Evolutionary conservation across 2,113 vertebrate genomes (phyloP).

Genomic region (Agelaius tricolor): DNA sequence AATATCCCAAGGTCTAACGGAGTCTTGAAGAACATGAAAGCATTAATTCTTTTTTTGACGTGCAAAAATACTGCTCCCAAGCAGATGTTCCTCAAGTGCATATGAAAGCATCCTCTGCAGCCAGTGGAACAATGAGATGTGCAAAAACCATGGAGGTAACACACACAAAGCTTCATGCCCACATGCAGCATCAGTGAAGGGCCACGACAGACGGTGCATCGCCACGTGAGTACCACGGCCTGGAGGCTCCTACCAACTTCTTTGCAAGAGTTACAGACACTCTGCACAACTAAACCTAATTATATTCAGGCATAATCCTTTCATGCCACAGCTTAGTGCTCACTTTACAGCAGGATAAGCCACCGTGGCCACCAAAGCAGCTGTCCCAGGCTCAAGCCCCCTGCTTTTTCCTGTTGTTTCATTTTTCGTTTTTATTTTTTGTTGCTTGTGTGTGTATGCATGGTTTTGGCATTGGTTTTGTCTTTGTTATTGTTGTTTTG

Average conservation of each 20-base stretch:
- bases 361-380: conserved; percentile 18
- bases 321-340: not conserved
- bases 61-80: not conserved
- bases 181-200: accelerated
- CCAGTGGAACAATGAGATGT: not conserved
- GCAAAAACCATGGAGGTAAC: not conserved
- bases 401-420: not conserved
- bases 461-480: not conserved
- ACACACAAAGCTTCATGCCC: not conserved
- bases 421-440: not conserved
- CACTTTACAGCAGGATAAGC: not conserved
- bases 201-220: accelerated
- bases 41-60: not conserved
- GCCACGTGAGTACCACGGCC: accelerated
- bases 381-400: not conserved
- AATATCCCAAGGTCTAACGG: not conserved
- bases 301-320: not conserved
- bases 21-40: not conserved
- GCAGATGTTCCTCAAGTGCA: not conserved
- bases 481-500: not conserved
- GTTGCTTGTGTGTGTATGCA: not conserved
- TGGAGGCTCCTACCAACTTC: not conserved
- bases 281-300: not conserved
- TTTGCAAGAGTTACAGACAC: not conserved
- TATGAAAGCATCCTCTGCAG: not conserved